Evolutionary conservation across 2,888 invertebrate genomes (phyloP).

Genomic region (Brachyptera risi): DNA sequence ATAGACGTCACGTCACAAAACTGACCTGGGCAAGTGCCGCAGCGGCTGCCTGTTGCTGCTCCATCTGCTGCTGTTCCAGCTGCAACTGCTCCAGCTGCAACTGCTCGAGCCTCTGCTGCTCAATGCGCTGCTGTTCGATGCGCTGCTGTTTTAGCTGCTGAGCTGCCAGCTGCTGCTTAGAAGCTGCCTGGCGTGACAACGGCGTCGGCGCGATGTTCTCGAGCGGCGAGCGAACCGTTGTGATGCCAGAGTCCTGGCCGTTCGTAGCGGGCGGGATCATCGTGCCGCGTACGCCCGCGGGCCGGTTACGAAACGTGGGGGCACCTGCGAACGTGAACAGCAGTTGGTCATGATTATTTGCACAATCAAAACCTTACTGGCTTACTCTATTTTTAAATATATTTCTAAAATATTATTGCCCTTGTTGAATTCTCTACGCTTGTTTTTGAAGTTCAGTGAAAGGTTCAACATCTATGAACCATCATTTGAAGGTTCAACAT

Average conservation of each 20-base stretch:
- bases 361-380: too few species aligned
- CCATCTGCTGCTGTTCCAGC: slow-evolving; percentile 37
- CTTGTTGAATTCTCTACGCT: too few species aligned
- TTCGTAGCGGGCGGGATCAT: not conserved
- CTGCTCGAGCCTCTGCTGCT: slow-evolving; percentile 32
- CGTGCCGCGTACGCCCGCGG: not conserved
- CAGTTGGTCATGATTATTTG: too few species aligned
- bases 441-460: too few species aligned
- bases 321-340: not conserved
- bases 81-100: slow-evolving; percentile 44
- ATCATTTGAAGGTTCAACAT: too few species aligned
- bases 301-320: slow-evolving; percentile 5
- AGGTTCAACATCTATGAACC: too few species aligned
- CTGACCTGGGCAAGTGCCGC: slow-evolving; percentile 1
- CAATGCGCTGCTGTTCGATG: slow-evolving; percentile 34
- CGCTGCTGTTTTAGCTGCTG: not conserved
- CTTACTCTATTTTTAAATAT: too few species aligned
- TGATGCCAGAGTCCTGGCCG: slow-evolving; percentile 44
- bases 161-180: slow-evolving; percentile 4
- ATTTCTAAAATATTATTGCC: too few species aligned
- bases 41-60: slow-evolving; percentile 41
- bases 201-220: not conserved
- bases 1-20: too few species aligned
- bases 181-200: slow-evolving; percentile 28
- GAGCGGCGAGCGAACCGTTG: not conserved